Percentiles rank a stretch among this genome's conserved stretches.
phyloP scores from a whole-genome alignment of 1,140 invertebrate genomes.

The Orussus abietinus region DNA sequence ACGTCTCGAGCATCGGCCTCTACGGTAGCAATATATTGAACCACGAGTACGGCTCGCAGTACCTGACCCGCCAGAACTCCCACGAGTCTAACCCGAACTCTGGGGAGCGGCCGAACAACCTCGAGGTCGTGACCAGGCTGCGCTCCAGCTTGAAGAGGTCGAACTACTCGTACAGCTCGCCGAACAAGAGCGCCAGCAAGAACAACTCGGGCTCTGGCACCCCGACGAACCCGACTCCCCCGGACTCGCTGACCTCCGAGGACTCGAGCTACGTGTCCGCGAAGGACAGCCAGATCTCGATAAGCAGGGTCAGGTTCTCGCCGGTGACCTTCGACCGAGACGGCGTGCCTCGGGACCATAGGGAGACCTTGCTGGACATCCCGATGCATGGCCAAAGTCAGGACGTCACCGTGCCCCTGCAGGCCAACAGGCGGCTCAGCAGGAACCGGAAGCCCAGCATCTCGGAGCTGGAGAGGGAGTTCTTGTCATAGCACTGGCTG shows the following conservation, averaged over 20 bases:
- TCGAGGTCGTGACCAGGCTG: conserved; percentile 65
- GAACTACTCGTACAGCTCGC: conserved; percentile 54
- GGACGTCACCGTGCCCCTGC: conserved; percentile 62
- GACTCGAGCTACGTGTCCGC: conserved; percentile 82
- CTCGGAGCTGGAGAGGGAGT: conserved; percentile 57
- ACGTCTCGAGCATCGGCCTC: conserved; percentile 27
- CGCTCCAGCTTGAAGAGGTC: conserved; percentile 73
- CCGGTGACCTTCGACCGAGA: conserved; percentile 62
- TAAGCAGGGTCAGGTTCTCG: conserved; percentile 74
- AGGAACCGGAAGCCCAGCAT: conserved; percentile 54
- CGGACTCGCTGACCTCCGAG: conserved; percentile 77
- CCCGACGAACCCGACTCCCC: conserved; percentile 81
- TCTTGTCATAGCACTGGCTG: conserved; percentile 58
- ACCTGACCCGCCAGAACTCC: conserved; percentile 58
- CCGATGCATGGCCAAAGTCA: conserved; percentile 63
- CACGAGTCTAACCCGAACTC: conserved; percentile 49
- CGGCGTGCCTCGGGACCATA: conserved; percentile 28
- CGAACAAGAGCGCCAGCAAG: conserved; percentile 57
- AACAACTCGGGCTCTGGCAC: conserved; percentile 66
- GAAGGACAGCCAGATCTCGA: conserved; percentile 63
- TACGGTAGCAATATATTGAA: conserved; percentile 32
- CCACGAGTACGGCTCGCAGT: conserved; percentile 50
- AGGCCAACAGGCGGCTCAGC: conserved; percentile 46
- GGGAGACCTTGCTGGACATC: conserved; percentile 58
- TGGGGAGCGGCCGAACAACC: conserved; percentile 68